phyloP scores from a whole-genome alignment of 2,888 invertebrate species.

The Chrysomela aeneicollis region DNA sequence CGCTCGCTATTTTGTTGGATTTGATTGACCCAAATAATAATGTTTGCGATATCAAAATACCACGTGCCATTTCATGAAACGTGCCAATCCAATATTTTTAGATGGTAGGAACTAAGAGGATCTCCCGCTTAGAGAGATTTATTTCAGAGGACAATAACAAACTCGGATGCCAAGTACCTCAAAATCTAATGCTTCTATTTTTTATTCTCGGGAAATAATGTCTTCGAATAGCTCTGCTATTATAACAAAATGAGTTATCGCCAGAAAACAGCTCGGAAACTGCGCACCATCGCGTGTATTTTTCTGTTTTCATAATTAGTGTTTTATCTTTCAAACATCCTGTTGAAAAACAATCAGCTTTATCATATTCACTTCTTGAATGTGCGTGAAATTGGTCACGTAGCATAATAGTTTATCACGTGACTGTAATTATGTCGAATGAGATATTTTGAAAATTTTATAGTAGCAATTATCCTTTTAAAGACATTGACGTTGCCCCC shows the following conservation, averaged over 20 bases:
- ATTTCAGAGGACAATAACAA: not conserved
- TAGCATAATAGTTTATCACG: not conserved
- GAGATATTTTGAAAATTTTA: too few species aligned
- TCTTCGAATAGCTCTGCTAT: not conserved
- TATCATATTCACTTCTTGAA: not conserved
- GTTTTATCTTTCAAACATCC: not conserved
- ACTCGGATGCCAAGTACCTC: not conserved
- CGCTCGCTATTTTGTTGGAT: conserved; percentile 36
- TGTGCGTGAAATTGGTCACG: not conserved
- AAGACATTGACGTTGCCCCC: too few species aligned
- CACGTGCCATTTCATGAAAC: not conserved
- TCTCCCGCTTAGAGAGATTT: not conserved
- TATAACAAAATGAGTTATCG: too few species aligned
- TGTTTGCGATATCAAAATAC: conserved; percentile 37
- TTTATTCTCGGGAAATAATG: not conserved
- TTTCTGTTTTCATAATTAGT: not conserved
- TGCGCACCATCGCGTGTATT: not conserved
- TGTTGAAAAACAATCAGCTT: not conserved
- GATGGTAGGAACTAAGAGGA: not conserved
- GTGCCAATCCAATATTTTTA: not conserved
- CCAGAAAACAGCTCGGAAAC: too few species aligned
- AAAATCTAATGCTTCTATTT: not conserved
- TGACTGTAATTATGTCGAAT: too few species aligned
- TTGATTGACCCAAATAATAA: conserved; percentile 43
- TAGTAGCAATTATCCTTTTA: too few species aligned